Conservation (phyloP, 1,140 invertebrate species). For the Diorhabda elongata region DNA sequence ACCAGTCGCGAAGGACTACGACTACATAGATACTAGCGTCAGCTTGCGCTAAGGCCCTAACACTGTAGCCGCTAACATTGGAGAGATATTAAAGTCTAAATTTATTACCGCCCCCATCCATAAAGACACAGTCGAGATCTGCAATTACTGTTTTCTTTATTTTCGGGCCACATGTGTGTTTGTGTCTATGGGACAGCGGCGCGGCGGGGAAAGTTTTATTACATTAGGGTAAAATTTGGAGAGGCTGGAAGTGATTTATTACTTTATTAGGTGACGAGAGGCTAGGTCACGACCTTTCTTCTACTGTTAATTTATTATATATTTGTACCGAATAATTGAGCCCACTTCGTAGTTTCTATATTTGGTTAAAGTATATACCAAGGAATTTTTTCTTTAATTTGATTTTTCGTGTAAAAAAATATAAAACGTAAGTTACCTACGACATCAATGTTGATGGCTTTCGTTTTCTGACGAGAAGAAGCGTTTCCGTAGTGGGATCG, state of each 20-base stretch:
- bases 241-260: neutral
- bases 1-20: constrained; percentile 36
- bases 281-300: neutral
- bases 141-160: constrained; percentile 45
- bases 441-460: neutral
- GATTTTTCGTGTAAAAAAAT: too few species aligned
- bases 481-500: constrained; percentile 41
- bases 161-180: constrained; percentile 35
- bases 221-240: neutral
- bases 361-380: too few species aligned
- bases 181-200: constrained; percentile 31
- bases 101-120: constrained; percentile 41
- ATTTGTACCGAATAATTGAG: too few species aligned
- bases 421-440: too few species aligned
- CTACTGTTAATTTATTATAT: too few species aligned
- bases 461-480: constrained; percentile 33
- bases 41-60: constrained; percentile 35
- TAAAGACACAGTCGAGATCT: constrained; percentile 39
- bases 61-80: constrained; percentile 21
- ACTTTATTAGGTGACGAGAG: neutral
- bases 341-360: too few species aligned
- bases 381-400: too few species aligned
- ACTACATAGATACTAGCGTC: constrained; percentile 35
- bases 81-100: constrained; percentile 45
- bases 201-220: constrained; percentile 14